Evolutionary conservation across 2,797 vertebrate genomes (phyloP).

Genomic region (Anguilla megastoma): DNA sequence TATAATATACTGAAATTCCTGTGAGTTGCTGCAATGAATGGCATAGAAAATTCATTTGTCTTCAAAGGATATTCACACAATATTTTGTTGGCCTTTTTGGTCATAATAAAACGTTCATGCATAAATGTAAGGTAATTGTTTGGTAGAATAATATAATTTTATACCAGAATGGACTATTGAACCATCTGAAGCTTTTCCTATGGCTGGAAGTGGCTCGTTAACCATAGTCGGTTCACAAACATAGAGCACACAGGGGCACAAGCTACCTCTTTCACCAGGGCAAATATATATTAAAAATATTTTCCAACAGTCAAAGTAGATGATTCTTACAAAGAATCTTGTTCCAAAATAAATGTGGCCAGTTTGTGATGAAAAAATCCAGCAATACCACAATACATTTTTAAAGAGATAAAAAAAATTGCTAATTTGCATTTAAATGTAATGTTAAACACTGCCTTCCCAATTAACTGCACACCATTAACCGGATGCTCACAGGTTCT

Average conservation of each 20-base stretch:
- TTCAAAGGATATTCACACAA: background rate
- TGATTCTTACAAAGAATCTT: background rate
- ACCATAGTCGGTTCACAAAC: background rate
- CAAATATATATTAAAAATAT: background rate
- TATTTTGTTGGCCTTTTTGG: background rate
- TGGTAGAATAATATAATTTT: background rate
- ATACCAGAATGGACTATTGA: background rate
- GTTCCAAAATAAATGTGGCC: background rate
- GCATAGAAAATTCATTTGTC: background rate
- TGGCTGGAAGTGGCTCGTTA: background rate
- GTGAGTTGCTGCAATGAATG: background rate
- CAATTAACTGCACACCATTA: background rate
- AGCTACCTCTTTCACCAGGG: background rate
- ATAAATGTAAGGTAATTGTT: background rate
- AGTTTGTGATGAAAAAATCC: background rate
- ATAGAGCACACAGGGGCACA: background rate
- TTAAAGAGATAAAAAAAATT: background rate
- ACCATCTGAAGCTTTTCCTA: background rate
- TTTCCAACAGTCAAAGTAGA: background rate
- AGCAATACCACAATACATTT: background rate
- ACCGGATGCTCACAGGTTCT: background rate
- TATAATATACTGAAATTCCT: no score
- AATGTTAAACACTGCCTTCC: background rate
- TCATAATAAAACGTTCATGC: background rate
- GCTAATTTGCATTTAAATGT: constrained; percentile 2